These are phyloP conservation scores for Pseudococcus jackbeardsleyi DNA, from an alignment of 2,888 invertebrate genomes.

Conservation along the genomic window DNA sequence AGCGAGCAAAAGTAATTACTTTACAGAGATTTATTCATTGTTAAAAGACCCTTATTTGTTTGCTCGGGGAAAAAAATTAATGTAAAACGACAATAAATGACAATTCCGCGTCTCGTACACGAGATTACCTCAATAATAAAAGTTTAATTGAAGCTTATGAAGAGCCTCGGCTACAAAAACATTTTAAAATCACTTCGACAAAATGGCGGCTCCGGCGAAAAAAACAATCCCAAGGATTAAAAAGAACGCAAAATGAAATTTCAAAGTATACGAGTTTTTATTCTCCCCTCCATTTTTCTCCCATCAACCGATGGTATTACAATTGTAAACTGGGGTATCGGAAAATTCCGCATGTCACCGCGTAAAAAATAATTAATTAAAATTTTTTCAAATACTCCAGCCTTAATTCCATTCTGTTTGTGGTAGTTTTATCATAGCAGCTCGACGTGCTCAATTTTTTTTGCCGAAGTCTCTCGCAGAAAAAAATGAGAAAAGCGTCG, in stretches of 20 bases:
- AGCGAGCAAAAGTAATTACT: slow-evolving; percentile 16
- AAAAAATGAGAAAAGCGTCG: no score
- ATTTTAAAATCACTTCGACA: slow-evolving; percentile 2
- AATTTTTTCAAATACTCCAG: slow-evolving; percentile 11
- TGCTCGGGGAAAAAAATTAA: background rate
- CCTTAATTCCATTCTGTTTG: background rate
- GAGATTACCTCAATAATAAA: slow-evolving; percentile 32
- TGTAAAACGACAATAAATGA: slow-evolving; percentile 37
- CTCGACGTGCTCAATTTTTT: background rate
- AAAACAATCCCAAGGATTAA: slow-evolving; percentile 34
- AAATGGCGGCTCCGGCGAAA: background rate
- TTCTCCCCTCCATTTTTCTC: background rate
- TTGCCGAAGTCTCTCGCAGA: background rate
- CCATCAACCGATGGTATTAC: background rate
- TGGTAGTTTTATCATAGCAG: background rate
- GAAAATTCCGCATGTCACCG: background rate
- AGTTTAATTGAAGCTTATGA: slow-evolving; percentile 28
- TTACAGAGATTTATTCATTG: slow-evolving; percentile 27
- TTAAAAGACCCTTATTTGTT: background rate
- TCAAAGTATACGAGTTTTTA: background rate
- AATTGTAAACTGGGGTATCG: background rate
- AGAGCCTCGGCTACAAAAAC: background rate
- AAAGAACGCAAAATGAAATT: slow-evolving; percentile 17
- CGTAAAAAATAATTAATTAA: slow-evolving; percentile 27
- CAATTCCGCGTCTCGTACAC: slow-evolving; percentile 17